Base-by-base conservation (phyloP, 2,888 invertebrate species). In the Dyspetes luteomarginatus region DNA sequence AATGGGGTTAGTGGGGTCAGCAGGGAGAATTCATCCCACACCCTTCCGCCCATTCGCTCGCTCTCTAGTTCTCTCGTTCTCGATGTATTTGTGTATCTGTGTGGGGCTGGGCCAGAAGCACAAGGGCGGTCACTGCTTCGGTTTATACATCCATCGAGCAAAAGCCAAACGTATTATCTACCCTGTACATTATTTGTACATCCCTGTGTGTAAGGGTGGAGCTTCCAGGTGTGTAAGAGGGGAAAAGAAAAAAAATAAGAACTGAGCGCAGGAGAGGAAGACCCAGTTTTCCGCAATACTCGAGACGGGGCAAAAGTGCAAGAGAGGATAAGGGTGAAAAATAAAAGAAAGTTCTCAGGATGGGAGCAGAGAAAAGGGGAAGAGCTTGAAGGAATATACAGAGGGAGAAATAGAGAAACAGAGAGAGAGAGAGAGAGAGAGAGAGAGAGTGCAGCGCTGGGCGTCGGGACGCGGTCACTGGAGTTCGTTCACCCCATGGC, bases 401-500 rank as follows among this genome's bases (percentile, higher is more conserved):
- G 24, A 26, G 15, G 60, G 17, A 36, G 50, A 65, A 56, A 45
- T 9, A 17, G 17, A 41, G 55, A 62, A 45, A 30, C 7, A 43
- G n/a, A n/a, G 62, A 56, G 5, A 24, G 58, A 67, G 68, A 74
- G 50, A 52, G 7, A 58, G 69, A 26, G 9, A 56, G 36, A 3
- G 62, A 45, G 64, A 19, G 19, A 50, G 30, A 50, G 77, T 69
- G 75, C 68, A 82, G 82, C 77, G 82, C 75, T 69, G 75, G 73
- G 80, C 76, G 86, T 84, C 86, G 88, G 88, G 89, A 88, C 84
- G 88, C 89, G 89, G 89, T 89, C 89, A 89, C 85, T 84, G 78
- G 82, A 81, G 89, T 87, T 64, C 88, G 85, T 88, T 89, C 87
- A 89, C 88, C 89, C 87, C 86, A 80, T 83, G 82, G 81, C 86